Conservation (phyloP, 2,888 invertebrate genomes). For the Sinodicranocentrus sp. region DNA sequence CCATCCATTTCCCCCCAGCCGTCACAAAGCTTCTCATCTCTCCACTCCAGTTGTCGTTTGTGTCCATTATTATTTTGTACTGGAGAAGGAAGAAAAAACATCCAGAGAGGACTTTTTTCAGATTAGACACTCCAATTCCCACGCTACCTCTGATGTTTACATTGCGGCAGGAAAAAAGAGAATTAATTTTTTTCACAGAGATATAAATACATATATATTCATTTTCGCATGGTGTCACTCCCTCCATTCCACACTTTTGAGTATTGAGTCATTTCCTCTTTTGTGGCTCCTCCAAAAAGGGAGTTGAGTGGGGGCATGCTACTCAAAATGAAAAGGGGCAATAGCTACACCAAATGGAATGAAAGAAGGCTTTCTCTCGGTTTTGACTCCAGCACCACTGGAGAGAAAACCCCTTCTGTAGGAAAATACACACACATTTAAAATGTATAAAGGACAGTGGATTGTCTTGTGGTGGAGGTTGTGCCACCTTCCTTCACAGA, state of each 20-base stretch:
- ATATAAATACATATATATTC: background rate
- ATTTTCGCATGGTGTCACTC: background rate
- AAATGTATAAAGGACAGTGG: too few species aligned
- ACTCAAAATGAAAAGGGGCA: slow-evolving; percentile 27
- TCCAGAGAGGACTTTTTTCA: background rate
- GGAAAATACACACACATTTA: too few species aligned
- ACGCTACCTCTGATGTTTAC: too few species aligned
- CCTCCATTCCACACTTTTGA: background rate
- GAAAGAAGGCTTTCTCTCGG: slow-evolving; percentile 24
- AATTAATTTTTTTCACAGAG: background rate
- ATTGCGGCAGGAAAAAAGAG: too few species aligned
- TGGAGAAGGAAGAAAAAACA: slow-evolving; percentile 8
- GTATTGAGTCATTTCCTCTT: slow-evolving; percentile 30
- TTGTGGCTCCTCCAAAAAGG: slow-evolving; percentile 11
- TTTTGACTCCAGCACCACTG: slow-evolving; percentile 1
- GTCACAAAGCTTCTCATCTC: slow-evolving; percentile 23
- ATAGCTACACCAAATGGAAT: slow-evolving; percentile 22
- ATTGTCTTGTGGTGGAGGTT: too few species aligned
- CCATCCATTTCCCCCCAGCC: slow-evolving; percentile 30
- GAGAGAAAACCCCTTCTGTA: too few species aligned
- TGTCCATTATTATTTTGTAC: slow-evolving; percentile 24
- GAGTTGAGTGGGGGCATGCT: slow-evolving; percentile 19
- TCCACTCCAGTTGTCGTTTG: slow-evolving; percentile 25
- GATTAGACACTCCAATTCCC: too few species aligned
- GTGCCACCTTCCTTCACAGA: too few species aligned